Percentiles rank a stretch among this genome's conserved stretches.
phyloP scores from a whole-genome alignment of 1,140 invertebrate species.

The Diorhabda carinulata region DNA sequence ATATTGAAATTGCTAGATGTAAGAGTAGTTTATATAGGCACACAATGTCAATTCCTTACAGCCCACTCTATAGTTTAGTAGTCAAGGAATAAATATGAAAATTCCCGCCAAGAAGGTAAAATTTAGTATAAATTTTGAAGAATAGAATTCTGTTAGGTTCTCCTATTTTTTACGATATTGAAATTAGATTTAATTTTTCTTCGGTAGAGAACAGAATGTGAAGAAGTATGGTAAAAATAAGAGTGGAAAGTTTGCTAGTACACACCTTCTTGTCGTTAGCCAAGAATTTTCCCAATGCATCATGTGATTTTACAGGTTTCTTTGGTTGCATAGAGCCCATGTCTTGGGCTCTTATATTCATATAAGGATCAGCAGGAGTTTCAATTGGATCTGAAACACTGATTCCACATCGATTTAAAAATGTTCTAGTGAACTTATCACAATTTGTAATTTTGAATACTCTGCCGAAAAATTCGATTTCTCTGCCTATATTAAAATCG shows the following conservation, averaged over 20 bases:
- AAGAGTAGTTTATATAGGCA: no score
- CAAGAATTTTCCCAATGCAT: constrained; percentile 68
- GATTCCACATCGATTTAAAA: constrained; percentile 79
- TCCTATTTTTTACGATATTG: not conserved
- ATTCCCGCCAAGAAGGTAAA: not conserved
- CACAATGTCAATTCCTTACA: no score
- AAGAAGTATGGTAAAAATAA: no score
- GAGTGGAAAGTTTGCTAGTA: not conserved
- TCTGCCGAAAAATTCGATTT: constrained; percentile 72
- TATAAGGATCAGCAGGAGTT: constrained; percentile 56
- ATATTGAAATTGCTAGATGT: no score
- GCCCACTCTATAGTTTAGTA: no score
- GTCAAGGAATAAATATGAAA: no score
- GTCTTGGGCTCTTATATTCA: constrained; percentile 47
- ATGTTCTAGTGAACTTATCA: constrained; percentile 80
- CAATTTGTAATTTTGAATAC: constrained; percentile 77
- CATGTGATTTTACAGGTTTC: constrained; percentile 53
- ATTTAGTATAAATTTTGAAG: not conserved
- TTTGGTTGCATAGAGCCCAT: constrained; percentile 42
- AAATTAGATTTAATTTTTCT: no score
- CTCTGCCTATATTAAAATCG: constrained; percentile 71
- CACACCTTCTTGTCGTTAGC: constrained; percentile 69
- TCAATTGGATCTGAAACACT: constrained; percentile 67
- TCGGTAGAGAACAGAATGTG: no score
- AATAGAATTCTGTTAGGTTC: not conserved